Conservation (phyloP, 2,797 vertebrate species). For the Hybognathus amarus region DNA sequence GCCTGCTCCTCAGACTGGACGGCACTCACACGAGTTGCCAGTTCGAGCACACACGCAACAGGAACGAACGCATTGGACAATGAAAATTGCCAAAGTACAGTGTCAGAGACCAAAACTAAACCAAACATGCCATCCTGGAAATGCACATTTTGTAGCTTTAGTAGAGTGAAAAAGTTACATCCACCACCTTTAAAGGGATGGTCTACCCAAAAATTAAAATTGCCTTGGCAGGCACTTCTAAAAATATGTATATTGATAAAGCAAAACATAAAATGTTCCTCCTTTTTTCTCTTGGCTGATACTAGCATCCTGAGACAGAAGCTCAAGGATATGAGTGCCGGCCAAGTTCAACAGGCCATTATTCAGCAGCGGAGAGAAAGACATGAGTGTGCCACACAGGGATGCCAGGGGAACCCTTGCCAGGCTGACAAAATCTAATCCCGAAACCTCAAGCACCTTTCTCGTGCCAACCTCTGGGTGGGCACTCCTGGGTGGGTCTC, state of each 20-base stretch:
- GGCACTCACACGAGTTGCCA: too few relatives aligned
- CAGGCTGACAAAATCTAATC: slow-evolving; percentile 26
- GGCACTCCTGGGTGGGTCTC: slow-evolving; percentile 48
- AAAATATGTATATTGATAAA: neutral
- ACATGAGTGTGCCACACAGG: slow-evolving; percentile 18
- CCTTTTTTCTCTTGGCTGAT: neutral
- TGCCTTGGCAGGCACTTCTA: neutral
- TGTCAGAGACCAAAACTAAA: too few relatives aligned
- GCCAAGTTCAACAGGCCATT: slow-evolving; percentile 27
- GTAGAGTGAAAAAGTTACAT: too few relatives aligned
- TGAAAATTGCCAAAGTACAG: too few relatives aligned
- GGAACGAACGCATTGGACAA: too few relatives aligned
- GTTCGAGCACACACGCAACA: too few relatives aligned
- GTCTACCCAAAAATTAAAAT: neutral
- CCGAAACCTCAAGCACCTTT: slow-evolving; percentile 43
- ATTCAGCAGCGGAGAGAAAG: neutral
- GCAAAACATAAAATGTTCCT: neutral
- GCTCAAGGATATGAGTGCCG: slow-evolving; percentile 9
- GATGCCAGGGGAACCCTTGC: slow-evolving; percentile 44
- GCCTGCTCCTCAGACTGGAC: too few relatives aligned
- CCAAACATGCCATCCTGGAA: too few relatives aligned
- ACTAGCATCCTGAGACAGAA: neutral
- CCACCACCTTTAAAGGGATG: neutral
- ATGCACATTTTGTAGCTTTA: too few relatives aligned
- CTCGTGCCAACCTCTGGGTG: slow-evolving; percentile 53